Base-by-base conservation (phyloP, 2,888 invertebrate genomes). In the Drosophila conformis region DNA sequence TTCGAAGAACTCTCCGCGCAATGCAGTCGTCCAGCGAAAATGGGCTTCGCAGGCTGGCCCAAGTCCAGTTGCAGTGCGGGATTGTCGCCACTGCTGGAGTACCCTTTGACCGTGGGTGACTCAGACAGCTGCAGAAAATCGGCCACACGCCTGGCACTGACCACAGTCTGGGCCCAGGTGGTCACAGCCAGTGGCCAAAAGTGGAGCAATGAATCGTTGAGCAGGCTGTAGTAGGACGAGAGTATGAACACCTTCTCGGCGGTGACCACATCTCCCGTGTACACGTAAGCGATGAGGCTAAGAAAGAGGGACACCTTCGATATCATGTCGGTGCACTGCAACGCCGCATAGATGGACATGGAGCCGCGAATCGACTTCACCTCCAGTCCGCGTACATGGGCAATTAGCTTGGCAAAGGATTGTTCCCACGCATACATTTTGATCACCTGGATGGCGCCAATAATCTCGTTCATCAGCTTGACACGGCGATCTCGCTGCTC, bases 371-470 rank as follows among this genome's bases (percentile, higher is more conserved):
- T 49, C 27, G 49, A 27, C 11, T 94, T 94, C 92, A 96, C 94
- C 93, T 96, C 96, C 91, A 95, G 95, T 84, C 95, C 95, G 83
- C 98, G 94, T 0, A 97, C 95, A 35, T 94, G 93, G 1, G 95
- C 95, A 4, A 98, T 96, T 36, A 97, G 94, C 56, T 94, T 94
- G 0, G 95, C 95, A 89, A 97, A 97, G 0, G 96, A 96, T 48
- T 95, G 95, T 92, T 98, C 98, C 96, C 97, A 98, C 0, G 97
- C 96, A 89, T 97, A 97, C 97, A 97, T 97, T 92, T 98, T 98
- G 82, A 98, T 96, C 0, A 97, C 96, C 76, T 97, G 95, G 86
- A 98, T 96, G 1, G 97, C 97, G 48, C 95, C 95, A n/a, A 98
- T 95, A 0, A 97, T 96, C 91, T 98, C 98, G 90, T 97, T 97